Conservation (phyloP, 2,113 vertebrate species). For the Thryonomys swinderianus region DNA sequence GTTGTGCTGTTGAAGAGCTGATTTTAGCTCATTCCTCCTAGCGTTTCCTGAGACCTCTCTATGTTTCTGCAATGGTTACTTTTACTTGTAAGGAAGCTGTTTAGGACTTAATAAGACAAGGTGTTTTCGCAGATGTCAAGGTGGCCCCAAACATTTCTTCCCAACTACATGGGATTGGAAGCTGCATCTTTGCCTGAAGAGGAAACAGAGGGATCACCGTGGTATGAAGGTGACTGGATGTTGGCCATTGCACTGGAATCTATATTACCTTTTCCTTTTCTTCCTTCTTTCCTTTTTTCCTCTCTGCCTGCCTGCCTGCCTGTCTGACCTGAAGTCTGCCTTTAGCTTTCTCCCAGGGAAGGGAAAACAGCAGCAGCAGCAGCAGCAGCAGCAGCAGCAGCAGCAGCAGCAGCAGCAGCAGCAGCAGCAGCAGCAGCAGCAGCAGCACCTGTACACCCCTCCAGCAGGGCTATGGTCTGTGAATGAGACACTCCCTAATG, state of each 20-base stretch:
- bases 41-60: background rate
- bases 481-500: constrained; percentile 66
- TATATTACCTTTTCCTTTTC: background rate
- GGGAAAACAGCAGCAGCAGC: constrained; percentile 11
- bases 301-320: background rate
- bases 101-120: constrained; percentile 28
- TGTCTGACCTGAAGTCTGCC: background rate
- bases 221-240: background rate
- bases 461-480: background rate
- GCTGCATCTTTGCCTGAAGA: constrained; percentile 13
- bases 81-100: constrained; percentile 43
- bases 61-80: background rate
- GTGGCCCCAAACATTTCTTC: constrained; percentile 53
- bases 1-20: constrained; percentile 1
- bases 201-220: background rate
- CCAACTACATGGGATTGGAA: constrained; percentile 40
- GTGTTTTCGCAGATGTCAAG: constrained; percentile 61
- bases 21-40: constrained; percentile 46
- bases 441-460: background rate
- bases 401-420: background rate
- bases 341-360: constrained; percentile 16
- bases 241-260: background rate
- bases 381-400: background rate
- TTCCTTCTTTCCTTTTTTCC: background rate
- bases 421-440: background rate